These are phyloP conservation scores for Mesaphorura yosii DNA, from an alignment of 1,140 invertebrate genomes.

Conservation along the genomic window DNA sequence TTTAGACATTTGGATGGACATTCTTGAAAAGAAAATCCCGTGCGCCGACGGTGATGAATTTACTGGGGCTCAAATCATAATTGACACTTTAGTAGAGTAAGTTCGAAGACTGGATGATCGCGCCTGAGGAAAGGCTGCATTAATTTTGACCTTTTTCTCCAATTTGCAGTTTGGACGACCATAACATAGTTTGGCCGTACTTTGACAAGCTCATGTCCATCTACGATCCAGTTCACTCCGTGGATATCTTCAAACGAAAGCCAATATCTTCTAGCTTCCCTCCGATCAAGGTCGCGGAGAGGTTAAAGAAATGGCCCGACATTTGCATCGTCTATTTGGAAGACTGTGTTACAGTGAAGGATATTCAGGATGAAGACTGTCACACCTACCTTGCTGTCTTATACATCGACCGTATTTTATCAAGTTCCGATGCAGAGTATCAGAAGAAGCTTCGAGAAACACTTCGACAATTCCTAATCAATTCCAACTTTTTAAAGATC, in stretches of 20 bases:
- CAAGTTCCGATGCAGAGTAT: not conserved
- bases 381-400: slow-evolving; percentile 28
- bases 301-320: slow-evolving; percentile 10
- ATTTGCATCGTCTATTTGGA: slow-evolving; percentile 23
- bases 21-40: slow-evolving; percentile 10
- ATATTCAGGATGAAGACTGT: slow-evolving; percentile 22
- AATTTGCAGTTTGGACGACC: slow-evolving; percentile 13
- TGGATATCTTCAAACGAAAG: slow-evolving; percentile 20
- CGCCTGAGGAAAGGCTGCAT: too few species aligned
- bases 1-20: slow-evolving; percentile 21
- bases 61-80: slow-evolving; percentile 14
- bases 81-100: slow-evolving; percentile 23
- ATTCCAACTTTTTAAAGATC: slow-evolving; percentile 23
- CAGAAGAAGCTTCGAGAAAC: not conserved
- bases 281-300: slow-evolving; percentile 25
- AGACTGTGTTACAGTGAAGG: slow-evolving; percentile 13
- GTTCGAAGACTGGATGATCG: not conserved
- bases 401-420: slow-evolving; percentile 23
- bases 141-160: not conserved
- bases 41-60: slow-evolving; percentile 11
- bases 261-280: slow-evolving; percentile 7
- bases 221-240: slow-evolving; percentile 11
- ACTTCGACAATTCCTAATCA: slow-evolving; percentile 24
- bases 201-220: slow-evolving; percentile 26
- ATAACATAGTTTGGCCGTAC: slow-evolving; percentile 22